Conservation (phyloP, 2,888 invertebrate species). For the Dasypogon diadema region DNA sequence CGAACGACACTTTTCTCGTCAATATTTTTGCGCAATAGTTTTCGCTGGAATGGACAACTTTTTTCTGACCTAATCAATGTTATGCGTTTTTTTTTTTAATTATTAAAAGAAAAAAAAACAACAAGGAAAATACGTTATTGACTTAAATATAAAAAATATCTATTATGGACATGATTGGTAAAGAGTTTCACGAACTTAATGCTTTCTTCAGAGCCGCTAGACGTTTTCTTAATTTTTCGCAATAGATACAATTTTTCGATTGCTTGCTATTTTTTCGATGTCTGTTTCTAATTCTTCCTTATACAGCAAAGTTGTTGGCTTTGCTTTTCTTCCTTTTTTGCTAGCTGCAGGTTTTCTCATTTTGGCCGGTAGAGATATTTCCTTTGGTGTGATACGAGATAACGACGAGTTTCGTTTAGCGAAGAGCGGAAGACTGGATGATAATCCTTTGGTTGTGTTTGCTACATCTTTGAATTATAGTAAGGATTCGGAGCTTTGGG, state of each 20-base stretch:
- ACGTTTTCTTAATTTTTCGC: not conserved
- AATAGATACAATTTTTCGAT: not conserved
- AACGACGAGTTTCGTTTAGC: not conserved
- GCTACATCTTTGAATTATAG: not conserved
- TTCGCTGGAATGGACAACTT: too few relatives aligned
- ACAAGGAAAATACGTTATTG: too few relatives aligned
- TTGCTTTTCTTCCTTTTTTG: not conserved
- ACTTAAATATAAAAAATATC: too few relatives aligned
- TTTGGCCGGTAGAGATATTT: not conserved
- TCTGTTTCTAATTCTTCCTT: not conserved
- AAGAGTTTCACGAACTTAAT: too few relatives aligned
- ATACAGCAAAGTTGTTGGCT: not conserved
- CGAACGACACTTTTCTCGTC: too few relatives aligned
- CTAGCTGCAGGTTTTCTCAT: not conserved
- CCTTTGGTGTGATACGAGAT: not conserved
- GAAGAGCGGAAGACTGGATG: not conserved
- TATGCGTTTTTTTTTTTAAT: too few relatives aligned
- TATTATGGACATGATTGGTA: too few relatives aligned
- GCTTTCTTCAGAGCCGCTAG: not conserved
- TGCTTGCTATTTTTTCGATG: not conserved
- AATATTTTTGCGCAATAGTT: too few relatives aligned
- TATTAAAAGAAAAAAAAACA: too few relatives aligned
- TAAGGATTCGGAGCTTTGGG: not conserved
- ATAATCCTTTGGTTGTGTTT: not conserved
- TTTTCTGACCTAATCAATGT: too few relatives aligned